A percentile compares a stretch with the other conserved stretches of the same genome.
These are phyloP conservation scores for Pelmatolapia mariae DNA, from an alignment of 2,113 vertebrate species.

Conservation along the genomic window DNA sequence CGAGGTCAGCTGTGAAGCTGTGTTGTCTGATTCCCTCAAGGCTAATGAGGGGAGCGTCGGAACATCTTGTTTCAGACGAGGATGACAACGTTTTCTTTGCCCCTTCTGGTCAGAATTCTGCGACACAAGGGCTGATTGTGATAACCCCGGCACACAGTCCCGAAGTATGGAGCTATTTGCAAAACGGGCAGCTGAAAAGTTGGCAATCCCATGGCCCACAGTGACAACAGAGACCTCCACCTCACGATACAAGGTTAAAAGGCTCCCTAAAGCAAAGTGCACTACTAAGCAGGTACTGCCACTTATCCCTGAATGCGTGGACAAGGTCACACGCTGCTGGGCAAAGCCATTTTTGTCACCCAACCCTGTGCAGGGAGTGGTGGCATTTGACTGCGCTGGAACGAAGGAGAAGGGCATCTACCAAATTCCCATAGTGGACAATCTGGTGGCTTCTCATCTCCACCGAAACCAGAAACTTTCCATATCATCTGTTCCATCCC, in stretches of 20 bases:
- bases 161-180: background rate
- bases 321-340: background rate
- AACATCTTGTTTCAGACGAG: background rate
- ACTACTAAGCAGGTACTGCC: rapidly evolving
- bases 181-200: background rate
- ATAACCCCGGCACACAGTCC: rapidly evolving
- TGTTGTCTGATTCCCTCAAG: background rate
- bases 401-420: background rate
- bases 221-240: background rate
- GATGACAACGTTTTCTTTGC: background rate
- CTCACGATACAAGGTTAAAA: background rate
- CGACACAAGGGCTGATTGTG: background rate
- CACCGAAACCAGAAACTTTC: background rate
- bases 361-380: background rate
- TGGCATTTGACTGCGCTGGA: background rate
- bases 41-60: background rate
- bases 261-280: background rate
- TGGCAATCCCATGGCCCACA: background rate
- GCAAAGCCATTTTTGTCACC: background rate
- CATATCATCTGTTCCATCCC: background rate
- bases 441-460: background rate
- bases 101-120: background rate
- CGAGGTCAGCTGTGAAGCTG: background rate
- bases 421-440: background rate
- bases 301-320: rapidly evolving